A percentile compares a stretch with the other conserved stretches of the same genome.
Conservation (phyloP, 2,797 vertebrate species). For the Coluber constrictor region DNA sequence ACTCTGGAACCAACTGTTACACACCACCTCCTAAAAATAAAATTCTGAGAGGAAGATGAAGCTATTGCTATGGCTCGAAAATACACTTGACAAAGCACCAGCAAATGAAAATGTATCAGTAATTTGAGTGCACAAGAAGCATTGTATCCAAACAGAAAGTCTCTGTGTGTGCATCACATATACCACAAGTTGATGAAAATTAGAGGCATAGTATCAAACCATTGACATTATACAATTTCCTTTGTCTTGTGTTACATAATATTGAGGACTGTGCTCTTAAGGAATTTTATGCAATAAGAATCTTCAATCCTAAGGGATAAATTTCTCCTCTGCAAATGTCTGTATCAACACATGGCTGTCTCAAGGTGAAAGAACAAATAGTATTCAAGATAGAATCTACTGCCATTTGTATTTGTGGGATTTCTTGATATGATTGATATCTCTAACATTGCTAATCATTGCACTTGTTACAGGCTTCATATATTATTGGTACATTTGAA, state of each 20-base stretch:
- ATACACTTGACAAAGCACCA: neutral
- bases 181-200: neutral
- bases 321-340: neutral
- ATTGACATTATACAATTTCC: neutral
- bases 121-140: neutral
- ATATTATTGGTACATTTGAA: neutral
- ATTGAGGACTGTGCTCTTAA: neutral
- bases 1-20: neutral
- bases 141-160: neutral
- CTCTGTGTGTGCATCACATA: neutral
- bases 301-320: neutral
- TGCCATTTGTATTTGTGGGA: neutral
- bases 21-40: neutral
- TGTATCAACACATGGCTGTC: neutral
- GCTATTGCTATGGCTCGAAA: neutral
- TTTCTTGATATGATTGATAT: neutral
- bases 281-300: neutral
- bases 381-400: neutral
- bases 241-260: neutral
- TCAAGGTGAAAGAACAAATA: neutral
- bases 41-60: neutral
- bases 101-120: neutral
- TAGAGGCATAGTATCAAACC: neutral
- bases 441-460: neutral
- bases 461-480: neutral